Base-by-base conservation (phyloP, 2,888 invertebrate species). In the Brenthis hecate region DNA sequence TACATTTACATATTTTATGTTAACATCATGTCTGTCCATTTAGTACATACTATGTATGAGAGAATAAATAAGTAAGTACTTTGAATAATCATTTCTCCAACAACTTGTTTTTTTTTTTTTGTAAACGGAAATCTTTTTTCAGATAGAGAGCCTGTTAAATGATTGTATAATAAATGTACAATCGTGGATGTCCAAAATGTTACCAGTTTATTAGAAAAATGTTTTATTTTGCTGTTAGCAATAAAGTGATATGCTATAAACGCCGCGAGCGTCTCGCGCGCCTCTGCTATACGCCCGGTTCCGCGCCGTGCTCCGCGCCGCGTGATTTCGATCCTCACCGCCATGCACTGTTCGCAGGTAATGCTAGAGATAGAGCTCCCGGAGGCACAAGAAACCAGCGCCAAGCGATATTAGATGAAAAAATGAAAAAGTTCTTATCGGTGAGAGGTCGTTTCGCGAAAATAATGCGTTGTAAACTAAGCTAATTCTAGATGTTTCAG, bases 341-440 rank as follows among this genome's bases (percentile, higher is more conserved):
- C 80, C 85, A 86, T 83, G 85, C 84, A 85, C 87, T 92, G 91
- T 91, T 92, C 84, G 81, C 93, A 93, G 93, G 93, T 89, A 93
- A 92, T 88, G 66, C 72, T 72, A 94, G 94, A 93, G 94, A 95
- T 94, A 95, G 95, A 93, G 94, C 87, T 79, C 86, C 88, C 80
- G 90, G 88, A 81, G 88, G 94, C 86, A 96, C 96, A 90, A 94
- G 95, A 89, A 94, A 95, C 91, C 96, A 96, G 94, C 96, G 96
- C 83, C 96, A 96, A 89, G 97, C 96, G 92, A 96, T 97, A 91
- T 95, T 97, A 93, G 96, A 97, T 91, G 97, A 97, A 94, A 97
- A 97, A 95, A 97, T 97, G 94, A 96, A 97, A 96, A 97, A 97
- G 92, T 98, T 97, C 93, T 94, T 97, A 94, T 97, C 97, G 97